A percentile compares a stretch with the other conserved stretches of the same genome.
phyloP scores from a whole-genome alignment of 2,888 invertebrate species.

The Mesorhabditis belari region DNA sequence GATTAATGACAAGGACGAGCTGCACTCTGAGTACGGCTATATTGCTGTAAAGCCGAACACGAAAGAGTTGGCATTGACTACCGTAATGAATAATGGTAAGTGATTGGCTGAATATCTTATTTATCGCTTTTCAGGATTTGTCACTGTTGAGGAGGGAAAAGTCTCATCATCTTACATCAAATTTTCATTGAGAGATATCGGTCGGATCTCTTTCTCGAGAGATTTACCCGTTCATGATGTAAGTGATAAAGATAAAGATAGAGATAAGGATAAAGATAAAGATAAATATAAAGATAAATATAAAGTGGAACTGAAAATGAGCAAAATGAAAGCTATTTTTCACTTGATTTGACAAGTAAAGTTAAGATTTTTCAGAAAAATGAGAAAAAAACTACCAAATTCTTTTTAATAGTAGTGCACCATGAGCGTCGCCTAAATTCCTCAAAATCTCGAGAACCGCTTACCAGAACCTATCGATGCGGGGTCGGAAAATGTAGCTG shows the following conservation, averaged over 20 bases:
- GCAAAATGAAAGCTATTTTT: background rate
- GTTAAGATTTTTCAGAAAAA: too few species aligned
- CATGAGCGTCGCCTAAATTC: too few species aligned
- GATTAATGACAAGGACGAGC: slow-evolving; percentile 48
- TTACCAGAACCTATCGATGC: too few species aligned
- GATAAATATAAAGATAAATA: too few species aligned
- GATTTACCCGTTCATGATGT: slow-evolving; percentile 53
- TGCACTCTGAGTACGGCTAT: slow-evolving; percentile 52
- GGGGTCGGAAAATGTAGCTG: too few species aligned
- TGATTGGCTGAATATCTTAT: background rate
- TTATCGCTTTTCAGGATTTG: slow-evolving; percentile 35
- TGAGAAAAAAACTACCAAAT: too few species aligned
- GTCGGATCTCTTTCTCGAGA: slow-evolving; percentile 51
- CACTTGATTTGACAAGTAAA: too few species aligned
- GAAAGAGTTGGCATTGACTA: slow-evolving; percentile 44
- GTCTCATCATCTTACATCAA: slow-evolving; percentile 34
- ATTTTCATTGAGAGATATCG: slow-evolving; percentile 49
- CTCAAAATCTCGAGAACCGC: too few species aligned
- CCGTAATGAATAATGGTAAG: slow-evolving; percentile 52
- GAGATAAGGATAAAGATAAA: too few species aligned
- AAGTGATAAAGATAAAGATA: slow-evolving; percentile 20
- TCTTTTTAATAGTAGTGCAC: too few species aligned
- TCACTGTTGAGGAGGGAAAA: slow-evolving; percentile 51
- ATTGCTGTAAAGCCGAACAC: slow-evolving; percentile 44
- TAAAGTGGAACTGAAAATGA: background rate